A percentile compares a stretch with the other conserved stretches of the same genome.
These are phyloP conservation scores for Seira sanloemensis DNA, from an alignment of 2,888 invertebrate species.

Conservation along the genomic window DNA sequence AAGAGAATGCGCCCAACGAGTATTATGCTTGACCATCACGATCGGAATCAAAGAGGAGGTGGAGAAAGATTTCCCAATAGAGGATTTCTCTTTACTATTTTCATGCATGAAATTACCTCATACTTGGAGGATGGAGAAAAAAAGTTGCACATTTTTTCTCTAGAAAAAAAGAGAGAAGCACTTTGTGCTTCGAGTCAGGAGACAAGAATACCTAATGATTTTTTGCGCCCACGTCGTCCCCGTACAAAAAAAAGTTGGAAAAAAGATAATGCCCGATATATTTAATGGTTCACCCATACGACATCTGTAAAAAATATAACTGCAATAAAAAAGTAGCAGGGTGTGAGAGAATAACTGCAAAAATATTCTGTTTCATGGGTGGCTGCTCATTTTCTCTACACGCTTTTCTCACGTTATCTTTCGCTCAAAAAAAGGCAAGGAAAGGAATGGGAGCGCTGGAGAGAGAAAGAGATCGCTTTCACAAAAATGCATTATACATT, in stretches of 20 bases:
- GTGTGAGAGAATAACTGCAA: neutral
- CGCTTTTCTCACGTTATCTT: neutral
- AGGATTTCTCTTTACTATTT: neutral
- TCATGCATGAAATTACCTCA: neutral
- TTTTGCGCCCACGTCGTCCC: too few relatives aligned
- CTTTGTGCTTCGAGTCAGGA: too few relatives aligned
- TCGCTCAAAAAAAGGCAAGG: neutral
- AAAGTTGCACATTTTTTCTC: too few relatives aligned
- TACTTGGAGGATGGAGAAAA: neutral
- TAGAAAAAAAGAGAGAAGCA: too few relatives aligned
- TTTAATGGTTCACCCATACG: too few relatives aligned
- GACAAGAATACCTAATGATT: too few relatives aligned
- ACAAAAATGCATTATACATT: neutral
- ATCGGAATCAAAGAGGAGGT: neutral
- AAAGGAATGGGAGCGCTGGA: neutral
- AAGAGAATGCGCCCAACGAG: too few relatives aligned
- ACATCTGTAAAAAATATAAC: too few relatives aligned
- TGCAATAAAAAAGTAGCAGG: neutral
- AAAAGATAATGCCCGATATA: too few relatives aligned
- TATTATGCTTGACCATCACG: slow-evolving; percentile 31
- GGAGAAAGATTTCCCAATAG: slow-evolving; percentile 2
- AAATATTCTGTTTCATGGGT: neutral
- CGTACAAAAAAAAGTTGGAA: too few relatives aligned
- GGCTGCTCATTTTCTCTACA: neutral
- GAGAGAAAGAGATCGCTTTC: neutral